Percentiles rank a stretch among this genome's conserved stretches.
Conservation (phyloP, 2,113 vertebrate species). For the Maccullochella peelii region DNA sequence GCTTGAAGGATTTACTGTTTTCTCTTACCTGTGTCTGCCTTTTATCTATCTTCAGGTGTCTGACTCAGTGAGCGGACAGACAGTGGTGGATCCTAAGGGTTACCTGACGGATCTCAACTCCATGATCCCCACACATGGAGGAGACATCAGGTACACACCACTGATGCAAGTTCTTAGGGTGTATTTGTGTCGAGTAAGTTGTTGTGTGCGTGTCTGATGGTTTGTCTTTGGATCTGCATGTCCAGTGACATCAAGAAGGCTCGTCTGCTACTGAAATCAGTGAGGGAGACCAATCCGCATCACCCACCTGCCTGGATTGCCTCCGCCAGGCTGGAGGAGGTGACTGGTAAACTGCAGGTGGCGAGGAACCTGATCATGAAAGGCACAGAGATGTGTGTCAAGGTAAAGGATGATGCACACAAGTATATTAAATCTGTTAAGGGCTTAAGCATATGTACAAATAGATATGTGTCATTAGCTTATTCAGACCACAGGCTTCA, state of each 20-base stretch:
- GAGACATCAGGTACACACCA: constrained; percentile 93
- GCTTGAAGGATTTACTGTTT: not conserved
- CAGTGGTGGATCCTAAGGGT: constrained; percentile 97
- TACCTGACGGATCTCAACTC: constrained; percentile 98
- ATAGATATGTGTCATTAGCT: not conserved
- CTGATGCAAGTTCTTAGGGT: rapidly evolving
- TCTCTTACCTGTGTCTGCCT: not conserved
- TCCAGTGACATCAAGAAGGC: constrained; percentile 98
- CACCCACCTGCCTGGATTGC: constrained; percentile 99
- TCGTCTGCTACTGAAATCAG: constrained; percentile 95
- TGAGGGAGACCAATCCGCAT: constrained; percentile 97
- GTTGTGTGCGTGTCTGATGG: not conserved
- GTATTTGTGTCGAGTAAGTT: not conserved
- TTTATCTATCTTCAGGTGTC: constrained; percentile 87
- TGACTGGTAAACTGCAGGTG: constrained; percentile 97
- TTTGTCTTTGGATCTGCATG: constrained; percentile 19
- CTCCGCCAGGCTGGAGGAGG: constrained; percentile 95
- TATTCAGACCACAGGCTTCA: not conserved
- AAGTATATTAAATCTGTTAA: not conserved
- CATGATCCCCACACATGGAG: constrained; percentile 98
- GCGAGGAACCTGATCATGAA: constrained; percentile 99
- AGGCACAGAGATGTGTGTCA: constrained; percentile 98
- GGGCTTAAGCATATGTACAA: not conserved
- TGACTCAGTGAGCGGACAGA: constrained; percentile 97
- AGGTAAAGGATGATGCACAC: constrained; percentile 82